Conservation (phyloP, 2,797 vertebrate species). For the Diplodus sargus region DNA sequence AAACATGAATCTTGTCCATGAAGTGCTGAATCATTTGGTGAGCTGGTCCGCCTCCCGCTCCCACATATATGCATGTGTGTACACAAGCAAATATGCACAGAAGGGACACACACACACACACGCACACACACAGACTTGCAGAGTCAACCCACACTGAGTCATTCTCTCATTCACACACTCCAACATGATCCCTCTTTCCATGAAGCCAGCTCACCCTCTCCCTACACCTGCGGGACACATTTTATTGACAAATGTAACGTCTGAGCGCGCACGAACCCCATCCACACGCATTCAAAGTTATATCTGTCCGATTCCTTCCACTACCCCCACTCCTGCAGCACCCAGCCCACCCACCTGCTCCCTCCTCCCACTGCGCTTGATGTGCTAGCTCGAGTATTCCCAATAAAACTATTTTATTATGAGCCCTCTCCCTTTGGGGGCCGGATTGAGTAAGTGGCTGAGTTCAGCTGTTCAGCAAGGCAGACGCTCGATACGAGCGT, state of each 20-base stretch:
- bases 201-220: slow-evolving; percentile 7
- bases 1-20: slow-evolving; percentile 83
- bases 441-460: slow-evolving; percentile 66
- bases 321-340: slow-evolving; percentile 9
- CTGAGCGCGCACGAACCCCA: not conserved
- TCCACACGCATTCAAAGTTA: not conserved
- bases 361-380: slow-evolving; percentile 53
- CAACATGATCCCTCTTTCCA: slow-evolving; percentile 27
- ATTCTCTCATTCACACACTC: slow-evolving; percentile 54
- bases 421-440: slow-evolving; percentile 60
- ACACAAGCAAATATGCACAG: slow-evolving; percentile 57
- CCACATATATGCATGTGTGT: slow-evolving; percentile 60
- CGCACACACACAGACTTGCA: slow-evolving; percentile 28
- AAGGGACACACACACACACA: slow-evolving; percentile 12
- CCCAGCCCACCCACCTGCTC: slow-evolving; percentile 28
- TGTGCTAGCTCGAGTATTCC: slow-evolving; percentile 49
- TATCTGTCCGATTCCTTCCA: not conserved
- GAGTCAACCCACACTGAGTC: slow-evolving; percentile 26
- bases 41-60: slow-evolving; percentile 61
- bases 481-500: slow-evolving; percentile 63
- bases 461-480: slow-evolving; percentile 65
- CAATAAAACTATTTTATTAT: slow-evolving; percentile 71
- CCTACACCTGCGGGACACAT: not conserved
- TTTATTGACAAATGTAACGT: slow-evolving; percentile 2
- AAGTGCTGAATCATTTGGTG: slow-evolving; percentile 78